Conservation (phyloP, 2,888 invertebrate genomes). For the Helicoverpa assulta region DNA sequence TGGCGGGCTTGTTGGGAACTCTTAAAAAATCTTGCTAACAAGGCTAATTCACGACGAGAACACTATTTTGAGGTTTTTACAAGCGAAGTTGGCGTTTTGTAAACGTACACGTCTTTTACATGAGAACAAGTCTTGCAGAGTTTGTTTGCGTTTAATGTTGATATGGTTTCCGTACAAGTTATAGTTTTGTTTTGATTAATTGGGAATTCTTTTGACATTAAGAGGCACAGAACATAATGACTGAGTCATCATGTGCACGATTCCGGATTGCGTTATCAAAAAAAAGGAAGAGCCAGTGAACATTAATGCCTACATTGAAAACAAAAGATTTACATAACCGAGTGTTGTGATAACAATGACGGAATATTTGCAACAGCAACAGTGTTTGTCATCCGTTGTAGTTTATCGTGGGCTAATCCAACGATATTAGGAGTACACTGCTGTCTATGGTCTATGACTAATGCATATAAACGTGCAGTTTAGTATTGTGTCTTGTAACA, state of each 20-base stretch:
- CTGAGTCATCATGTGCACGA: too few relatives aligned
- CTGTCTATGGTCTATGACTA: not conserved
- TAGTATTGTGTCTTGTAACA: too few relatives aligned
- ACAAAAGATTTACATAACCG: constrained; percentile 11
- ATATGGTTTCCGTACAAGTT: not conserved
- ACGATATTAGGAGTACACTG: not conserved
- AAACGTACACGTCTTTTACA: constrained; percentile 11
- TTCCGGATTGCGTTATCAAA: constrained; percentile 21
- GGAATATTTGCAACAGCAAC: constrained; percentile 14
- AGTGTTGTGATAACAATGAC: constrained; percentile 21
- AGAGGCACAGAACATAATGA: too few relatives aligned
- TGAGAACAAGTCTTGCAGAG: not conserved
- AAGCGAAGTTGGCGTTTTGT: constrained; percentile 18
- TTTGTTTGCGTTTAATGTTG: not conserved
- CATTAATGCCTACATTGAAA: constrained; percentile 1
- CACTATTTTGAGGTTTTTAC: constrained; percentile 49
- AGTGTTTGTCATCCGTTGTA: constrained; percentile 12
- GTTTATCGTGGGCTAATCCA: constrained; percentile 18
- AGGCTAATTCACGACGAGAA: constrained; percentile 60
- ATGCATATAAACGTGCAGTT: too few relatives aligned
- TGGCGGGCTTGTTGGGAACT: constrained; percentile 62
- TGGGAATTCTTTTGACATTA: too few relatives aligned
- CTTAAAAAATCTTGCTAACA: constrained; percentile 69
- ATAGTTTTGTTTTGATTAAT: not conserved
- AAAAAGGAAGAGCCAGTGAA: constrained; percentile 35